Evolutionary conservation across 2,888 invertebrate species (phyloP).

Genomic region (Pammene fasciana): DNA sequence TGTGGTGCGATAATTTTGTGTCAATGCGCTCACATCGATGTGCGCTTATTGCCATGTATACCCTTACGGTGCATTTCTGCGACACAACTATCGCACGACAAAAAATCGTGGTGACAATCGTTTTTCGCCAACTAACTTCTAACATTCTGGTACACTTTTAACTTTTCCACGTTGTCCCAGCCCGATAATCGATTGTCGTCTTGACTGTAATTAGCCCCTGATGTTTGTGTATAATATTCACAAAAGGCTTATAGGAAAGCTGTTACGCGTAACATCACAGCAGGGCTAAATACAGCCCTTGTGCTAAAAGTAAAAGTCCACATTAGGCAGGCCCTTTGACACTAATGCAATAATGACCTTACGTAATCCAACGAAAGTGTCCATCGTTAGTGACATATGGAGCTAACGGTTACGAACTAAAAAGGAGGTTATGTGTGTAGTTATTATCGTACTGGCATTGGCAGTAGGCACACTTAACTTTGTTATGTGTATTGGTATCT

Average conservation of each 20-base stretch:
- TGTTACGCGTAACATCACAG: background rate
- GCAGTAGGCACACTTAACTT: background rate
- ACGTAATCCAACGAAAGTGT: slow-evolving; percentile 16
- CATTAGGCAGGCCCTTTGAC: slow-evolving; percentile 24
- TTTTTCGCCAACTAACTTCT: too few species aligned
- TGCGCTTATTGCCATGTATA: too few species aligned
- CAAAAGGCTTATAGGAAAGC: background rate
- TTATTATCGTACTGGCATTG: background rate
- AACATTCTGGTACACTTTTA: too few species aligned
- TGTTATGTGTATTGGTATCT: background rate
- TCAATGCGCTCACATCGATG: too few species aligned
- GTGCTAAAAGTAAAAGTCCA: slow-evolving; percentile 26
- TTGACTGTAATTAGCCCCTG: background rate
- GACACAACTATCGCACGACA: too few species aligned
- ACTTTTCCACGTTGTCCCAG: too few species aligned
- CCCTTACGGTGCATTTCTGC: too few species aligned
- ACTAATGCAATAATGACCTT: slow-evolving; percentile 6
- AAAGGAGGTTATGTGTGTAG: background rate
- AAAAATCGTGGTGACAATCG: too few species aligned
- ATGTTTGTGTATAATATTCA: background rate
- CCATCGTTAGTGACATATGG: slow-evolving; percentile 2
- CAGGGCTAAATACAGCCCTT: background rate
- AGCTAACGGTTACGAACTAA: background rate
- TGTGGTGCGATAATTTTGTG: too few species aligned
- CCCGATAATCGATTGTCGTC: too few species aligned